Base-by-base conservation (phyloP, 2,113 vertebrate genomes). In the Corvus moneduloides region DNA sequence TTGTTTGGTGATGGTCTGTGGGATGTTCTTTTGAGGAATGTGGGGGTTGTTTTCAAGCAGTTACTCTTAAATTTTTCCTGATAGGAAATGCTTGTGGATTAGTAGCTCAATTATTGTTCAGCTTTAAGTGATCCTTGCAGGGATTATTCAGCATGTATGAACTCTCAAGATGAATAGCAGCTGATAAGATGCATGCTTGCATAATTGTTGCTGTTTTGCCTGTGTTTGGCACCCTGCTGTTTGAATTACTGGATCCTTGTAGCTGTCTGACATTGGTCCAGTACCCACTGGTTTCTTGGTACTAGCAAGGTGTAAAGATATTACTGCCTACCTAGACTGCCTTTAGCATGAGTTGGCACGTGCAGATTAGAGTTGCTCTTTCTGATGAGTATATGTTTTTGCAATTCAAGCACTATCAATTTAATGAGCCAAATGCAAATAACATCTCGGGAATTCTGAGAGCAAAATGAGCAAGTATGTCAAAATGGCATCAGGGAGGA, bases 131-230 rank as follows among this genome's bases (percentile, higher is more conserved):
- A 69, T 62, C 19, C 18, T 64, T 88, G 37, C n/a, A 56, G 20
- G 41, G n/a, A 15, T 64, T 88, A 18, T 64, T 75, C 33, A 43
- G 27, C 28, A 16, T 15, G 6, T 82, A 9, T 18, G 37, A 93
- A n/a, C 33, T 87, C 61, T 52, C 61, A 76, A 75, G 21, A 52
- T 43, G 15, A 39, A 19, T 35, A 61, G 33, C 21, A 82, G 35
- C 56, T 26, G 12, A 33, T 67, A 19, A 87, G 23, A 32, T 56
- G 2, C 26, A 4, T 78, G 21, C 55, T 59, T 89, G 20, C 2
- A 0, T 44, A 51, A 52, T 11, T 18, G 8, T 28, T 83, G 30
- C 48, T 43, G 20, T 76, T 79, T 51, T 1, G 0, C 0, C 0
- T 19, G 4, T 87, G 27, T 14, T 75, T 75, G 67, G 7, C 15